Evolutionary conservation across 1,140 invertebrate genomes (phyloP), one percentile per base, ranked within the genome.

Genomic region (Bombus turneri): DNA sequence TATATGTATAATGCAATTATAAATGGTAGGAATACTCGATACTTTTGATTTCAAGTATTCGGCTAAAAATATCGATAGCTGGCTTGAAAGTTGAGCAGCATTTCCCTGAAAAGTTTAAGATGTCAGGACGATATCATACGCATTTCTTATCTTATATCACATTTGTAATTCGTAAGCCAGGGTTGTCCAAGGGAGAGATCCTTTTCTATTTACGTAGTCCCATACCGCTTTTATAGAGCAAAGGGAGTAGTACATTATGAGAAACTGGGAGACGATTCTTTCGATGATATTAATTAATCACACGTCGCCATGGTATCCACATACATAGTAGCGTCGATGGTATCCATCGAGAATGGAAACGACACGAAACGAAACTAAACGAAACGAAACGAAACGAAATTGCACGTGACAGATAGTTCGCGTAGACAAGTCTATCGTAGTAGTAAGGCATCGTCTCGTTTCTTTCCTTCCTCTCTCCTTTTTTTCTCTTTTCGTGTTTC

Each of bases 61-160:
- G 62, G 18, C 62, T 66, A 66, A 76, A 34, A 43, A 68, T 53
- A 43, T 68, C 3, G 43, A 34, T 18, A 68, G 41, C 5, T 31
- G 62, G 39, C 28, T 76, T 37, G 81, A 59, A 77, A 68, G 66
- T 68, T 77, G 73, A 83, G 73, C 43, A 77, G 59, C 62, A 25
- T 68, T 83, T 83, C 62, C 81, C 81, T 78, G 83, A 84, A 84
- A 84, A 37, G 9, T 79, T 71, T 18, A n/a, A 39, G 15, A 39
- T 25, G 53, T 68, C 25, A 39, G 47, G 64, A 68, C 53, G 22
- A 43, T 47, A 31, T 77, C 41, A 22, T 57, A 69, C 62, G 41
- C 34, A 37, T 59, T n/a, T 72, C 68, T 85, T 85, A 85, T 64
- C 34, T 77, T 85, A 85, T 80, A 85, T 85, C 83, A 85, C 83